Percentiles rank a stretch among this genome's conserved stretches.
phyloP scores from a whole-genome alignment of 1,140 invertebrate species.

The Chironomus striatipennis region DNA sequence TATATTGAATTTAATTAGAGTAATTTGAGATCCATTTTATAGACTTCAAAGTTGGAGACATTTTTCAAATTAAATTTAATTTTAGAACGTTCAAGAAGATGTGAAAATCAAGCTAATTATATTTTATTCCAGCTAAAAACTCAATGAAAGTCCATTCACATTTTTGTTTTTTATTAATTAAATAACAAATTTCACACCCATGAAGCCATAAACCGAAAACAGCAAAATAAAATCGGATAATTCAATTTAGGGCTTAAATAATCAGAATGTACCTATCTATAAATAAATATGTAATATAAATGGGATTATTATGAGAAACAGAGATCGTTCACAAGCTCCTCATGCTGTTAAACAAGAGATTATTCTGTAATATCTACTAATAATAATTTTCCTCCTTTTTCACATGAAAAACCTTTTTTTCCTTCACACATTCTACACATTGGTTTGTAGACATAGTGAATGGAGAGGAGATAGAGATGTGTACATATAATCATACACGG shows the following conservation, averaged over 20 bases:
- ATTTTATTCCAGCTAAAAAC: too few relatives aligned
- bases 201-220: not conserved
- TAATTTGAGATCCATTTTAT: too few relatives aligned
- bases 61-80: too few relatives aligned
- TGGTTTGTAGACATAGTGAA: too few relatives aligned
- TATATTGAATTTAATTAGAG: too few relatives aligned
- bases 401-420: not conserved
- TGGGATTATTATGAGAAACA: not conserved
- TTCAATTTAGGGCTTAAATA: not conserved
- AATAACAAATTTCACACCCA: not conserved
- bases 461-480: not conserved
- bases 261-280: not conserved
- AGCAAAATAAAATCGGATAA: not conserved
- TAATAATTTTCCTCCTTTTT: not conserved
- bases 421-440: not conserved
- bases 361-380: constrained; percentile 3
- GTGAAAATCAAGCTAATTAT: too few relatives aligned
- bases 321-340: not conserved
- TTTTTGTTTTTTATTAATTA: not conserved
- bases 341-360: not conserved
- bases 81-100: too few relatives aligned
- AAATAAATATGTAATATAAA: not conserved
- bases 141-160: too few relatives aligned
- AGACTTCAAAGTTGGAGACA: too few relatives aligned
- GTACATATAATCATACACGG: too few relatives aligned